phyloP scores from a whole-genome alignment of 2,113 vertebrate genomes.

The Rhodinocichla rosea region DNA sequence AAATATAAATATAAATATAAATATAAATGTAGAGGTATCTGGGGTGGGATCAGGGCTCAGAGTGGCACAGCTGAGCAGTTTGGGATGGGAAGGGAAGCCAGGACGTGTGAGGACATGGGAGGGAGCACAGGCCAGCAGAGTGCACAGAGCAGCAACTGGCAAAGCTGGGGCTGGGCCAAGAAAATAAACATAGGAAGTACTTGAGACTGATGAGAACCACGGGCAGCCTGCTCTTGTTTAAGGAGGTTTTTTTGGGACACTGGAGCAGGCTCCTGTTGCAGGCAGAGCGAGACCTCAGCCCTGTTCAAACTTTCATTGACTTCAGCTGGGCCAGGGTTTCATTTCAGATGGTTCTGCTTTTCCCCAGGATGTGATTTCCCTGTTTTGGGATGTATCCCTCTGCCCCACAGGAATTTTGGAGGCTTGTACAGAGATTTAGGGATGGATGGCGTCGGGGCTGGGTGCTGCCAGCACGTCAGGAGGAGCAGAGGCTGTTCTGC shows the following conservation, averaged over 20 bases:
- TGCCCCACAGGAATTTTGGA: background rate
- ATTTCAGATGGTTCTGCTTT: background rate
- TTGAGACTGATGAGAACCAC: background rate
- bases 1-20: background rate
- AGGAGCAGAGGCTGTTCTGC: background rate
- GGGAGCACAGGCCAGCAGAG: background rate
- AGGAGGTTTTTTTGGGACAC: conserved; percentile 21
- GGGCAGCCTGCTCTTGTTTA: conserved; percentile 30
- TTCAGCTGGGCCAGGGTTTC: background rate
- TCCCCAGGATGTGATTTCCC: background rate
- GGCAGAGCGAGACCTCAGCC: background rate
- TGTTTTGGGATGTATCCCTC: background rate
- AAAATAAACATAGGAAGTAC: conserved; percentile 37
- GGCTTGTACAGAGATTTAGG: background rate
- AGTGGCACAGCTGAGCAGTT: background rate
- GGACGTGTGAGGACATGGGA: background rate
- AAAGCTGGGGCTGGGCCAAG: conserved; percentile 43
- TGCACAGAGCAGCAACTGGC: background rate
- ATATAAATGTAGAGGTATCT: background rate
- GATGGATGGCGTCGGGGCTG: accelerated
- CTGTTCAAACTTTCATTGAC: background rate
- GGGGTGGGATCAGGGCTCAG: background rate
- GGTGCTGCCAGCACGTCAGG: background rate
- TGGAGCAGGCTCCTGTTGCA: background rate
- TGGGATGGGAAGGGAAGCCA: background rate